phyloP scores from a whole-genome alignment of 2,113 vertebrate species.

The Odocoileus virginianus region DNA sequence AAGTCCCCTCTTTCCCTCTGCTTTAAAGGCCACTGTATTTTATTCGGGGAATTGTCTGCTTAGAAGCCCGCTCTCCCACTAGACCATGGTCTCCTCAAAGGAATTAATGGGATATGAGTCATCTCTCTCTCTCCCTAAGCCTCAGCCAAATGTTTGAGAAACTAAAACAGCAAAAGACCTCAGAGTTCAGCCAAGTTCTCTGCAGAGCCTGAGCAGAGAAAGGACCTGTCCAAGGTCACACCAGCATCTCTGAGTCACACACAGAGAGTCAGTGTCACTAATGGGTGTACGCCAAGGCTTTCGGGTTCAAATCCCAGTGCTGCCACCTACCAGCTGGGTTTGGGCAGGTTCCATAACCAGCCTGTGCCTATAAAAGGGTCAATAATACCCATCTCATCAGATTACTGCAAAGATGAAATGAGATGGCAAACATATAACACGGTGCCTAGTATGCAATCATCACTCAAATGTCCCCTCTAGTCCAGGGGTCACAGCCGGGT shows the following conservation, averaged over 20 bases:
- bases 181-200: slow-evolving; percentile 25
- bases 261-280: not conserved
- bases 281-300: not conserved
- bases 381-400: not conserved
- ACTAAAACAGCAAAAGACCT: slow-evolving; percentile 17
- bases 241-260: not conserved
- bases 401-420: not conserved
- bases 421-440: rapidly evolving
- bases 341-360: not conserved
- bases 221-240: slow-evolving; percentile 20
- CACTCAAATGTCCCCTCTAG: not conserved
- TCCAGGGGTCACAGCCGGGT: not conserved
- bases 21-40: not conserved
- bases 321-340: not conserved
- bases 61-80: not conserved
- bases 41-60: not conserved
- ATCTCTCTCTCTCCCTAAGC: not conserved
- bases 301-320: not conserved
- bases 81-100: slow-evolving; percentile 19
- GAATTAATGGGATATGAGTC: slow-evolving; percentile 10
- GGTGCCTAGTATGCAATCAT: not conserved
- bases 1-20: not conserved
- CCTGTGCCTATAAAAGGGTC: not conserved
- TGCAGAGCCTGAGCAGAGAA: slow-evolving; percentile 5
- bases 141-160: slow-evolving; percentile 22